Conservation (phyloP, 1,140 invertebrate species). For the Eupeodes corollae region DNA sequence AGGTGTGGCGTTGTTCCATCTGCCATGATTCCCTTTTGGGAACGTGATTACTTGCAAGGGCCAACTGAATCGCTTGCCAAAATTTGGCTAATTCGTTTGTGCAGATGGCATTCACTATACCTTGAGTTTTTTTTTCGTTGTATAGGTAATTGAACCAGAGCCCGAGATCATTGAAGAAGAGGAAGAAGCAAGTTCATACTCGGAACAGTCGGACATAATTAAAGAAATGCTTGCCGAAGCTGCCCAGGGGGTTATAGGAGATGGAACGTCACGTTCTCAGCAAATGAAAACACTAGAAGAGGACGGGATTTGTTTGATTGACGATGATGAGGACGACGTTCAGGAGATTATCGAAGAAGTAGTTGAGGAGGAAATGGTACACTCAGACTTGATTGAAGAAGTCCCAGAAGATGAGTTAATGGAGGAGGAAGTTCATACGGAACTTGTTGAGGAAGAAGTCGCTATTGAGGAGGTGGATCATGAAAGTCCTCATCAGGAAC, state of each 20-base stretch:
- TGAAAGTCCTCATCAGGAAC: too few species aligned
- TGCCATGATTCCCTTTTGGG: constrained; percentile 19
- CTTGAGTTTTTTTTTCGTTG: constrained; percentile 5
- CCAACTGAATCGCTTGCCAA: constrained; percentile 25
- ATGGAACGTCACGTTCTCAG: background rate
- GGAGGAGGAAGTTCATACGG: too few species aligned
- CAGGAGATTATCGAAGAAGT: constrained; percentile 7
- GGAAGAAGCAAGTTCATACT: background rate
- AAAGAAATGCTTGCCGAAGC: constrained; percentile 14
- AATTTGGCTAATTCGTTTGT: background rate
- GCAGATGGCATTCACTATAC: background rate
- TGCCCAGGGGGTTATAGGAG: constrained; percentile 6
- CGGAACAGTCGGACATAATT: constrained; percentile 8
- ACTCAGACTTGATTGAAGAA: too few species aligned
- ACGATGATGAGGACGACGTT: constrained; percentile 6
- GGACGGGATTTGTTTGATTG: background rate
- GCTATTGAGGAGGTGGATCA: too few species aligned
- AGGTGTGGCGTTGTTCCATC: constrained; percentile 35
- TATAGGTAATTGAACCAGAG: constrained; percentile 15
- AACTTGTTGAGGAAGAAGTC: too few species aligned
- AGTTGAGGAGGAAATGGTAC: background rate
- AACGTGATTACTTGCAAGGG: constrained; percentile 34
- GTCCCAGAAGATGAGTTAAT: too few species aligned
- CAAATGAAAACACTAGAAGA: background rate
- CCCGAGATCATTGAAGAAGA: constrained; percentile 8